These are phyloP conservation scores for Melanotaenia pygmaea DNA, from an alignment of 2,797 vertebrate species.

Conservation along the genomic window DNA sequence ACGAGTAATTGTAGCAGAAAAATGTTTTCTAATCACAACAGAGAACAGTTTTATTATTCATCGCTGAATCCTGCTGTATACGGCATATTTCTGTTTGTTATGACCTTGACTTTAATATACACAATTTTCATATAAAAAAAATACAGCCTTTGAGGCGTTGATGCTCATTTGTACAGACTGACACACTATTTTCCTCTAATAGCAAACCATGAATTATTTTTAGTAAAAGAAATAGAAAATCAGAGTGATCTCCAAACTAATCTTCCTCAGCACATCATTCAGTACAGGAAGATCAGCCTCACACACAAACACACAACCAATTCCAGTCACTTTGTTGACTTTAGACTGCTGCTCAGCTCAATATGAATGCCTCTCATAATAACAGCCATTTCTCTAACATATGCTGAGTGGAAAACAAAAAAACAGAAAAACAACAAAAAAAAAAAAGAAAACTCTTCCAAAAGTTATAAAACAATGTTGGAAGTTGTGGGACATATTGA, in stretches of 20 bases:
- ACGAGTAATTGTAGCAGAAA: neutral
- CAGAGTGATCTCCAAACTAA: conserved; percentile 11
- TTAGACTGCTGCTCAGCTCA: conserved; percentile 19
- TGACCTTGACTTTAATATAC: no score
- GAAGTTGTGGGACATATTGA: conserved; percentile 5
- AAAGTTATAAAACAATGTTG: conserved; percentile 3
- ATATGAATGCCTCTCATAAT: conserved; percentile 26
- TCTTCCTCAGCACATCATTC: conserved; percentile 20
- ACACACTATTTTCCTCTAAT: conserved; percentile 8
- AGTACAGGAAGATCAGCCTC: conserved; percentile 1
- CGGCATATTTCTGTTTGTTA: neutral
- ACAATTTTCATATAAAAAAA: conserved; percentile 3
- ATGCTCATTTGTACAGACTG: neutral
- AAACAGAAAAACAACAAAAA: no score
- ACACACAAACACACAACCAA: conserved; percentile 12
- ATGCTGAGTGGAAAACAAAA: conserved; percentile 1
- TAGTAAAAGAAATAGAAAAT: conserved; percentile 28
- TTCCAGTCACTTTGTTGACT: conserved; percentile 9
- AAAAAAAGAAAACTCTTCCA: neutral
- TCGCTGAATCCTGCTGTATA: neutral
- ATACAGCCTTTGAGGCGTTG: neutral
- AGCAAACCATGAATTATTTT: conserved; percentile 20
- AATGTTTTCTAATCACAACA: neutral
- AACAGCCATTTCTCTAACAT: conserved; percentile 17
- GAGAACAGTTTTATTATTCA: neutral